Evolutionary conservation across 2,797 vertebrate species (phyloP), one percentile per base, ranked within the genome.

Genomic region (Loriculus beryllinus): DNA sequence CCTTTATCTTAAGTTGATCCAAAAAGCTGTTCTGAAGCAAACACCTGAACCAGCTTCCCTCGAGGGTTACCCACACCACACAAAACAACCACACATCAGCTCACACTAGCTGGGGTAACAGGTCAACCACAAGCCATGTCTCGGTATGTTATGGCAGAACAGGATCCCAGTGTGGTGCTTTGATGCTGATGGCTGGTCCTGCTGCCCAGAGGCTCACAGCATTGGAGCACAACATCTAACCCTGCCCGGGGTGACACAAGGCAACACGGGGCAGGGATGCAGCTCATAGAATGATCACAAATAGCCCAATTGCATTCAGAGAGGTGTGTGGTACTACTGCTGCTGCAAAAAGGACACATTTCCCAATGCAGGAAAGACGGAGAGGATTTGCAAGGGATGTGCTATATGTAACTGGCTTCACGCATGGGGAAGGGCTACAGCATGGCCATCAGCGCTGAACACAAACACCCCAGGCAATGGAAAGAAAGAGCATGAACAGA

Each of bases 61-160:
- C 12, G 17, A 35, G 23, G 16, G 9, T 79, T 47, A 42, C 29
- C 21, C 9, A 7, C 20, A 7, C 4, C 6, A 2, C 1, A 5
- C 23, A 20, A 16, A 57, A 48, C 17, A 13, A 21, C 12, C 8
- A 1, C 8, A 2, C 2, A 8, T 3, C 2, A 49, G 31, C 5
- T 39, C 40, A 16, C 6, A 3, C 9, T 1, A 25, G 5, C 18
- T 42, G 51, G 35, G 47, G 5, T 14, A 70, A 15, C 8, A 37
- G 28, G 18, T 22, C 60, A 82, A 51, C 25, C 63, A 39, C 16
- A 3, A 12, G 59, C 54, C 18, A 2, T 1, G 8, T 20, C 37
- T 12, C 0, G 40, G 4, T 40, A 3, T 0, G 3, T 14, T 23
- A 0, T 0, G 9, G 57, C 37, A 71, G 47, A 54, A 45, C 76